These are phyloP conservation scores for Nomada ruficornis DNA, from an alignment of 2,888 invertebrate species.

Conservation along the genomic window DNA sequence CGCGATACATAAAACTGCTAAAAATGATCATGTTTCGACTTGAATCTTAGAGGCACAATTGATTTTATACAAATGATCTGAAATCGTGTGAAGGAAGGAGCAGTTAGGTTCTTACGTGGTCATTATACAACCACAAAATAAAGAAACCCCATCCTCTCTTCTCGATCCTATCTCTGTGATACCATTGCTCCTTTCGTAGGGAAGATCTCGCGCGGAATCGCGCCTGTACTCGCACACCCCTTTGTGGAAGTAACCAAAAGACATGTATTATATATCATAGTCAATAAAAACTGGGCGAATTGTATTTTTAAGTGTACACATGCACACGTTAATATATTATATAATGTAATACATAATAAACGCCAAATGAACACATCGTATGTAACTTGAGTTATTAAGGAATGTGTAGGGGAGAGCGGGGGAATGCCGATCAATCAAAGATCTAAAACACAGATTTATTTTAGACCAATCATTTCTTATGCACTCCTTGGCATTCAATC, in stretches of 20 bases:
- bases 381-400: conserved; percentile 16
- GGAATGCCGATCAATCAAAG: not conserved
- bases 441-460: not conserved
- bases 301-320: conserved; percentile 73
- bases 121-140: conserved; percentile 60
- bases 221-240: conserved; percentile 61
- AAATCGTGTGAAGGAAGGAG: conserved; percentile 50
- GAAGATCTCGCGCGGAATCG: conserved; percentile 53
- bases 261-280: conserved; percentile 69
- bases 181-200: conserved; percentile 66
- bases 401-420: not conserved
- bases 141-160: conserved; percentile 57
- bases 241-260: conserved; percentile 67
- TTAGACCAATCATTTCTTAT: too few species aligned
- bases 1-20: conserved; percentile 78
- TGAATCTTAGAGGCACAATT: conserved; percentile 41
- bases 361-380: conserved; percentile 57
- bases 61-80: conserved; percentile 46
- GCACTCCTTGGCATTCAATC: too few species aligned
- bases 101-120: conserved; percentile 58
- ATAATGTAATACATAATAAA: conserved; percentile 69
- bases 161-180: conserved; percentile 70
- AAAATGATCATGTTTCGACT: conserved; percentile 67
- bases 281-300: conserved; percentile 66
- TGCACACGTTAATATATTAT: conserved; percentile 69